phyloP scores from a whole-genome alignment of 92 coral and sea anemone species.

The Porites lobata region DNA sequence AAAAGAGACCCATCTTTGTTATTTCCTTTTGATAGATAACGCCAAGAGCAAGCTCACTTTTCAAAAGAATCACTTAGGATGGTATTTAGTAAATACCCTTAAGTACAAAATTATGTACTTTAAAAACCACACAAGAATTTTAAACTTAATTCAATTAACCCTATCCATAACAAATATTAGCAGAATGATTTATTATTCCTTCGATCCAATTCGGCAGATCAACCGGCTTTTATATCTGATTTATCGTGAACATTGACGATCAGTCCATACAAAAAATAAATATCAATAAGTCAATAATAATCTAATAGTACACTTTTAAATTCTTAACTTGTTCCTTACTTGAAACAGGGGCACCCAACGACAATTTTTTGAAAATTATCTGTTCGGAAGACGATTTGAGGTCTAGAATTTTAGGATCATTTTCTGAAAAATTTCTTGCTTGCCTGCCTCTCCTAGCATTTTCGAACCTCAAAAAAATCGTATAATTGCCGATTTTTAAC shows the following conservation, averaged over 20 bases:
- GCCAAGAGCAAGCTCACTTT: not conserved
- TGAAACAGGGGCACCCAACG: no score
- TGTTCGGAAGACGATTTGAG: no score
- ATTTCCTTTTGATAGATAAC: not conserved
- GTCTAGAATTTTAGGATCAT: no score
- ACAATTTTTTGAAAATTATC: no score
- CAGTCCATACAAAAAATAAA: no score
- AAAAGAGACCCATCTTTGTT: not conserved
- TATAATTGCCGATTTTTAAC: no score
- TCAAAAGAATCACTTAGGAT: not conserved
- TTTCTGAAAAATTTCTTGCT: no score
- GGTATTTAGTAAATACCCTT: not conserved
- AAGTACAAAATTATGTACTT: slow-evolving; percentile 22
- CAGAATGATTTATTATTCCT: not conserved
- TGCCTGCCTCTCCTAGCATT: no score
- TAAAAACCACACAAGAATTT: slow-evolving; percentile 2
- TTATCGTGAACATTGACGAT: not conserved
- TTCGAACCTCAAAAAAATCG: no score
- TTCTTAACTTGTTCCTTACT: no score
- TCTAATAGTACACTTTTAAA: no score
- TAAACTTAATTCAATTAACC: not conserved
- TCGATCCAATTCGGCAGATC: slow-evolving; percentile 7
- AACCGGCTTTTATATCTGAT: not conserved
- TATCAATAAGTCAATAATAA: no score
- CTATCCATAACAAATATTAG: not conserved